Evolutionary conservation across 2,888 invertebrate genomes (phyloP).

Genomic region (Cephonodes hylas): DNA sequence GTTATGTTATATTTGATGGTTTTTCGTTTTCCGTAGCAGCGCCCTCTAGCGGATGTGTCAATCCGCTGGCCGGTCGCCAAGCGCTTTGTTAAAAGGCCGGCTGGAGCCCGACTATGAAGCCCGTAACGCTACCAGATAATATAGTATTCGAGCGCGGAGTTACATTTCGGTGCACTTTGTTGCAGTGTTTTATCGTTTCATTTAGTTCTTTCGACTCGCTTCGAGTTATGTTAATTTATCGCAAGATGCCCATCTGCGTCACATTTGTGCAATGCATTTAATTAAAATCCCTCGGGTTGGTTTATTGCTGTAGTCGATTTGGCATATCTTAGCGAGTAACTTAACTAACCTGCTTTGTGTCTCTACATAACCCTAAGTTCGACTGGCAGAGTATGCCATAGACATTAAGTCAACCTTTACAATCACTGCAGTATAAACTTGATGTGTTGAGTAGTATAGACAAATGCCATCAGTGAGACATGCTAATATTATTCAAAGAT

Average conservation of each 20-base stretch:
- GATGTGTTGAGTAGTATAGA: no score
- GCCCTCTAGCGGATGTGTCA: conserved; percentile 57
- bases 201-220: neutral
- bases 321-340: no score
- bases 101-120: conserved; percentile 46
- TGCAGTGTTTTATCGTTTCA: neutral
- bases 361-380: no score
- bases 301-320: neutral
- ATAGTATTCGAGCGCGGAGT: conserved; percentile 25
- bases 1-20: conserved; percentile 14
- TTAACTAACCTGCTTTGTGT: no score
- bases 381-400: no score
- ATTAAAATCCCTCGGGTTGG: neutral
- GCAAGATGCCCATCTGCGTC: neutral
- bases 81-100: conserved; percentile 63
- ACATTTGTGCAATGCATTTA: neutral
- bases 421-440: no score
- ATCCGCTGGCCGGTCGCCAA: conserved; percentile 60
- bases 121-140: conserved; percentile 39
- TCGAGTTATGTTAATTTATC: neutral
- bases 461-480: no score
- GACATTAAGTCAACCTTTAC: no score
- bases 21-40: conserved; percentile 42
- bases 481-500: no score
- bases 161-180: neutral